Evolutionary conservation across 2,888 invertebrate species (phyloP), one percentile per base, ranked within the genome.

Genomic region (Pomacea canaliculata): DNA sequence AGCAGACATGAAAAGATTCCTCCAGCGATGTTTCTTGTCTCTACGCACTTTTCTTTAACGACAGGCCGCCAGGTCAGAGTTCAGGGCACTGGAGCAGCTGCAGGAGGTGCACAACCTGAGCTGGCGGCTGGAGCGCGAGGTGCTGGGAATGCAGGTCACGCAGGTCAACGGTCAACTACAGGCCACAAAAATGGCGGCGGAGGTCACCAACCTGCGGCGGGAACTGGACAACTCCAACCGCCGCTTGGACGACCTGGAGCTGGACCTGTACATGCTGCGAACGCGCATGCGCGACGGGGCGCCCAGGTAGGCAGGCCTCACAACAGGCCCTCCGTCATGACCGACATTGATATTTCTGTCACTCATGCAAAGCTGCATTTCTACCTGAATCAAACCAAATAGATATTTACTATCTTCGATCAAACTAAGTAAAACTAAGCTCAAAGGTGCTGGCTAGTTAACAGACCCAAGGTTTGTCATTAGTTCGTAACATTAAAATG

Each of bases 31-130:
- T 37, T 37, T 37, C 37, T 37, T 13, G 51, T 56, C 12, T 16
- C 51, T 8, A 10, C 51, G 0, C 51, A 10, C 51, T 16, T 56
- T 0, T 56, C 51, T 56, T 10, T 63, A 10, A 63, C 63, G 23
- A 16, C 63, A 77, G 68, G 69, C 72, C 23, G 77, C 79, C 19
- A 71, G 69, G 71, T 65, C 85, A 13, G 81, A 83, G 71, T 66
- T 79, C n/a, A 76, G 77, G 7, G 76, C 82, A 8, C 60, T 84
- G 0, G 78, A 76, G 8, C 82, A 85, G 67, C 62, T 84, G 56
- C 76, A 73, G 59, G 76, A 78, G 9, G 77, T 79, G 37, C 82
- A 83, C 4, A 87, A 87, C 80, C 79, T 78, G 72, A 83, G 84
- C 5, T 70, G 75, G 37, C 73, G 76, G 37, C 78, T 85, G 66